Conservation (phyloP, 2,888 invertebrate species). For the Agonopterix alstromeriana region DNA sequence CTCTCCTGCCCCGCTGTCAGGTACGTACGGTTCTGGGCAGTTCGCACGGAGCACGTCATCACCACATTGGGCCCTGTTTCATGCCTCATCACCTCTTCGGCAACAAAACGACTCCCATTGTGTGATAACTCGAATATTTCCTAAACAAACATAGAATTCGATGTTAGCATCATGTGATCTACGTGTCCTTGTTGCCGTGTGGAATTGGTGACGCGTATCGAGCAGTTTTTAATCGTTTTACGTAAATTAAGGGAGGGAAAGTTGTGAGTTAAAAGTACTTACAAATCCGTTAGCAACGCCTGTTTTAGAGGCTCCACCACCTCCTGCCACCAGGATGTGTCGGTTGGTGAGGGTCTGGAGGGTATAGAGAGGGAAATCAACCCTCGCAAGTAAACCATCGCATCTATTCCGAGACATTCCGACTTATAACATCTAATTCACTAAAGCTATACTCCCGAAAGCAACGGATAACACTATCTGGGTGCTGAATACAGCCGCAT, state of each 20-base stretch:
- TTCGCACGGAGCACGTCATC: constrained; percentile 91
- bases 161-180: not conserved
- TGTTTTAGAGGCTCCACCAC: constrained; percentile 97
- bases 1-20: constrained; percentile 95
- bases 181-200: not conserved
- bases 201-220: constrained; percentile 41
- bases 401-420: constrained; percentile 71
- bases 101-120: constrained; percentile 88
- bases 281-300: constrained; percentile 98
- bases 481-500: constrained; percentile 34
- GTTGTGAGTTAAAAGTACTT: constrained; percentile 59
- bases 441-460: constrained; percentile 24
- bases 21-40: constrained; percentile 84
- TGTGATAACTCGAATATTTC: constrained; percentile 95
- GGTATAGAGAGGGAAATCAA: constrained; percentile 95
- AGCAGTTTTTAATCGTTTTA: constrained; percentile 6
- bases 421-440: constrained; percentile 44
- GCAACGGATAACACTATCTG: constrained; percentile 32
- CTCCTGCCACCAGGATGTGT: constrained; percentile 97
- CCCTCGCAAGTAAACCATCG: constrained; percentile 87
- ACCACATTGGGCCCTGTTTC: constrained; percentile 93
- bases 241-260: not conserved
- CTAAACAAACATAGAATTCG: constrained; percentile 67
- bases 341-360: constrained; percentile 93
- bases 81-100: constrained; percentile 91